These are phyloP conservation scores for Brachyhypopomus occidentalis DNA, from an alignment of 2,113 vertebrate species.

Conservation along the genomic window DNA sequence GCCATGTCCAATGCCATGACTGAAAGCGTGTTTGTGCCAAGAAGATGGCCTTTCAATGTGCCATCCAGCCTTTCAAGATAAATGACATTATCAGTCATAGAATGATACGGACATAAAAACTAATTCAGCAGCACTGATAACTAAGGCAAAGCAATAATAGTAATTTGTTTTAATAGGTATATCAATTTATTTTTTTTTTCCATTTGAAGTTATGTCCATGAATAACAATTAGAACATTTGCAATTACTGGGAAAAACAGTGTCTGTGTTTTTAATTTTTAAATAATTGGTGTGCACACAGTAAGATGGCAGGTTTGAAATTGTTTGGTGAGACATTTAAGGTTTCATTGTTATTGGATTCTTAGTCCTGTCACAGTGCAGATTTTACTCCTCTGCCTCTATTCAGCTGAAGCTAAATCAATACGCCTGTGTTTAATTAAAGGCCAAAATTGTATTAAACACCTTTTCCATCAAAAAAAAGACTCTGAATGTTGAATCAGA, in stretches of 20 bases:
- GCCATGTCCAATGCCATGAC: constrained; percentile 61
- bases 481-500: constrained; percentile 51
- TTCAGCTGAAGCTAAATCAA: constrained; percentile 66
- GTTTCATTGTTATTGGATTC: constrained; percentile 52
- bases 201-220: neutral
- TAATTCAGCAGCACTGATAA: neutral
- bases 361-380: constrained; percentile 58
- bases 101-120: too few relatives aligned
- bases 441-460: constrained; percentile 70
- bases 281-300: constrained; percentile 34
- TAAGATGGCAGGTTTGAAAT: constrained; percentile 54
- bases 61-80: neutral
- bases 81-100: neutral
- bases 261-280: constrained; percentile 16
- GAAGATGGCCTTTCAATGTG: constrained; percentile 21
- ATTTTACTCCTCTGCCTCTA: constrained; percentile 51
- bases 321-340: constrained; percentile 52
- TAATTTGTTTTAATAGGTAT: neutral
- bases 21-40: constrained; percentile 51
- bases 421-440: constrained; percentile 75
- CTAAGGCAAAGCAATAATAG: neutral
- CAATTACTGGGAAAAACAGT: neutral
- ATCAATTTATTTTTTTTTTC: neutral
- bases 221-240: neutral
- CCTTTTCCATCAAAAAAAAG: constrained; percentile 52